Evolutionary conservation across 2,113 vertebrate species (phyloP).

Genomic region (Cervus canadensis): DNA sequence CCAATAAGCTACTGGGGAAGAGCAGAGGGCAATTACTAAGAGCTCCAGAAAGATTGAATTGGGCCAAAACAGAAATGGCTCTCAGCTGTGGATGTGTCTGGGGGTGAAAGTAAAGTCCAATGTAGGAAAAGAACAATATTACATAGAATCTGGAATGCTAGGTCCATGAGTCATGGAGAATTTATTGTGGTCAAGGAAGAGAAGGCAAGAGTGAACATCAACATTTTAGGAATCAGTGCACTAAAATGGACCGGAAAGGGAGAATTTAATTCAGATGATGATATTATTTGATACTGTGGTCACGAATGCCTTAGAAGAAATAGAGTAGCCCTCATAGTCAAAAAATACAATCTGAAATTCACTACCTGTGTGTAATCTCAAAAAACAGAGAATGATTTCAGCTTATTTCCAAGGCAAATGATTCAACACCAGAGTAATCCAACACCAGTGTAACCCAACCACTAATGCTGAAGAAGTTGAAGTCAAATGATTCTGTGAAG

Average conservation of each 20-base stretch:
- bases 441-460: not conserved
- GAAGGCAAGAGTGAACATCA: not conserved
- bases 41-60: not conserved
- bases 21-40: not conserved
- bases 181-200: not conserved
- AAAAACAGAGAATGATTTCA: not conserved
- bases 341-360: not conserved
- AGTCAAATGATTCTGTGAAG: not conserved
- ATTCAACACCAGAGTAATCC: not conserved
- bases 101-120: not conserved
- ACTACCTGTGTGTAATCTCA: not conserved
- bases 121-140: not conserved
- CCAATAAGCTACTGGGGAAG: not conserved
- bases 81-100: not conserved
- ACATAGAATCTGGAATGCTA: not conserved
- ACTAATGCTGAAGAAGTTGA: not conserved
- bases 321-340: not conserved
- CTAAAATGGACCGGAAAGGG: not conserved
- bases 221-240: not conserved
- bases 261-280: not conserved
- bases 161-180: not conserved
- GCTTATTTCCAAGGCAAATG: not conserved
- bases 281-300: not conserved
- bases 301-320: not conserved
- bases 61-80: not conserved